Percentiles rank a stretch among this genome's conserved stretches.
phyloP scores from a whole-genome alignment of 1,140 invertebrate species.

The Pachypsylla venusta region DNA sequence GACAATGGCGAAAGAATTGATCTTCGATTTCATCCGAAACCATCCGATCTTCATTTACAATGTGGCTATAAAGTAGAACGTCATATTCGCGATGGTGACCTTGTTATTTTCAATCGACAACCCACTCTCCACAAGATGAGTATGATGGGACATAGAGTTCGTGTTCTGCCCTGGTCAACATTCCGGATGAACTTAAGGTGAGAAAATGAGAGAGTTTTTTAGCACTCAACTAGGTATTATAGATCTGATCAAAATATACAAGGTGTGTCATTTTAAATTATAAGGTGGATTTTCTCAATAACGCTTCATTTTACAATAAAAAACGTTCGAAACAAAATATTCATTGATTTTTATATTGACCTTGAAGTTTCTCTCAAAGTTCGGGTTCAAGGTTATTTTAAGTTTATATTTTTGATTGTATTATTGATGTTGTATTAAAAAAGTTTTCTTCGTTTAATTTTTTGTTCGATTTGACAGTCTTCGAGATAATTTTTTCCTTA shows the following conservation, averaged over 20 bases:
- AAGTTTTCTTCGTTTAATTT: too few species aligned
- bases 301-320: too few species aligned
- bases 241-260: neutral
- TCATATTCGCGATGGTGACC: conserved; percentile 94
- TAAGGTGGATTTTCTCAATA: too few species aligned
- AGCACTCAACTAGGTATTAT: neutral
- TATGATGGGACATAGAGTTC: conserved; percentile 99
- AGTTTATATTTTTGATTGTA: too few species aligned
- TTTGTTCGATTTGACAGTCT: too few species aligned
- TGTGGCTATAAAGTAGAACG: conserved; percentile 90
- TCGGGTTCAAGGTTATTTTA: too few species aligned
- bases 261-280: too few species aligned
- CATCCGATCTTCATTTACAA: conserved; percentile 95
- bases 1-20: conserved; percentile 99
- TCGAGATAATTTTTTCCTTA: too few species aligned
- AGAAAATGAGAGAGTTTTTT: conserved; percentile 25
- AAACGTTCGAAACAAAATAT: too few species aligned
- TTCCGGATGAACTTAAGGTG: conserved; percentile 80
- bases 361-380: too few species aligned
- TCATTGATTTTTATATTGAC: too few species aligned
- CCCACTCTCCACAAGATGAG: conserved; percentile 99
- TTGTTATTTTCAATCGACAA: conserved; percentile 98
- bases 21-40: conserved; percentile 93
- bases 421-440: too few species aligned
- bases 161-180: conserved; percentile 95